Conservation (phyloP, 2,797 vertebrate species). For the Halcyon badia region DNA sequence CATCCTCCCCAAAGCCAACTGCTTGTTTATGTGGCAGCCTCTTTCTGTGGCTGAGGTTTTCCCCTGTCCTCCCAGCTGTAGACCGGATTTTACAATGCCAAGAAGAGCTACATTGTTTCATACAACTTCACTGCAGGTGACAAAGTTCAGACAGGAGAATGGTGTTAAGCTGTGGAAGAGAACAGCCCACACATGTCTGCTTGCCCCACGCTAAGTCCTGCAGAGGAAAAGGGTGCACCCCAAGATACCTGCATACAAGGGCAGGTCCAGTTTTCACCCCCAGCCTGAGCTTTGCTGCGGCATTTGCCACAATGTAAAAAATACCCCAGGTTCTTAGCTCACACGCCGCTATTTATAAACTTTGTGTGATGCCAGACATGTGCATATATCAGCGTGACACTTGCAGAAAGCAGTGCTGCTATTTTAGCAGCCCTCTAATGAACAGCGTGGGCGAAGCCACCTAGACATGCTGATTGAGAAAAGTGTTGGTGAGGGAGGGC, state of each 20-base stretch:
- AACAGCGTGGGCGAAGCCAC: slow-evolving; percentile 60
- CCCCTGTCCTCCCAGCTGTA: not conserved
- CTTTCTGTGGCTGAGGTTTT: not conserved
- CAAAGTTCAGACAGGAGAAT: not conserved
- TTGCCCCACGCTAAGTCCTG: not conserved
- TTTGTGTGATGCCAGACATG: slow-evolving; percentile 50
- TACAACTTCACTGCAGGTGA: not conserved
- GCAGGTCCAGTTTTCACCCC: not conserved
- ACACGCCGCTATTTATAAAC: slow-evolving; percentile 30
- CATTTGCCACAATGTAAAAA: not conserved
- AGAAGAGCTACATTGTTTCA: not conserved
- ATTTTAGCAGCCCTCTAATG: slow-evolving; percentile 68
- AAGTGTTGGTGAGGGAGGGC: not conserved
- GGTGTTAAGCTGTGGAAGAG: not conserved
- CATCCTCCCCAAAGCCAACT: not conserved
- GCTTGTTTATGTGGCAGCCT: not conserved
- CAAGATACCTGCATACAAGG: not conserved
- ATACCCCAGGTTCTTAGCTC: slow-evolving; percentile 12
- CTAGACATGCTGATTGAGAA: not conserved
- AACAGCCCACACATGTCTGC: not conserved
- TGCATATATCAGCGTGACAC: slow-evolving; percentile 48
- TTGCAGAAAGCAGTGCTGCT: slow-evolving; percentile 45
- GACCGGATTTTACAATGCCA: not conserved
- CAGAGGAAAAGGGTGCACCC: not conserved
- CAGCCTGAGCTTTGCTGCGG: not conserved